Percentiles rank a stretch among this genome's conserved stretches.
Evolutionary conservation across 2,113 vertebrate genomes (phyloP).

Genomic region (Leucoraja erinaceus): DNA sequence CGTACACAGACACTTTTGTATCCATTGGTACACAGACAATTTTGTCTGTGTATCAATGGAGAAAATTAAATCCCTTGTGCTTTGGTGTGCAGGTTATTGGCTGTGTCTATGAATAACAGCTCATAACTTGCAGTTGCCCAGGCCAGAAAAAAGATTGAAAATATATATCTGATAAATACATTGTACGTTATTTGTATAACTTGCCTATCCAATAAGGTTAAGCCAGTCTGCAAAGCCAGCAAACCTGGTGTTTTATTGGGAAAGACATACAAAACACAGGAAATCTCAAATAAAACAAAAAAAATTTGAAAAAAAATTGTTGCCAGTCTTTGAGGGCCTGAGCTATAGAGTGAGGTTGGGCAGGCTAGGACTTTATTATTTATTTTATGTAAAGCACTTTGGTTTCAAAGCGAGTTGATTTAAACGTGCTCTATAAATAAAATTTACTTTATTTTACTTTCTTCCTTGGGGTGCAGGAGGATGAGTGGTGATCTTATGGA

Average conservation of each 20-base stretch:
- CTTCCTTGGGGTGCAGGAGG: no score
- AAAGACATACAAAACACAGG: no score
- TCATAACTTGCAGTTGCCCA: background rate
- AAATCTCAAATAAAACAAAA: no score
- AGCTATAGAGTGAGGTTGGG: no score
- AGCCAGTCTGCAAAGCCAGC: background rate
- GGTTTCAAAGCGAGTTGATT: no score
- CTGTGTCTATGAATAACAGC: background rate
- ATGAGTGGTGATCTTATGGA: no score
- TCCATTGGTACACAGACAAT: background rate
- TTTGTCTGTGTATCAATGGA: background rate
- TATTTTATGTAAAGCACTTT: no score
- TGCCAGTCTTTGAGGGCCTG: no score
- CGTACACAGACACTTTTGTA: slow-evolving; percentile 1
- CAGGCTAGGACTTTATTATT: no score
- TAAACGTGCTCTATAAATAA: no score
- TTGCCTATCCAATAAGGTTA: background rate
- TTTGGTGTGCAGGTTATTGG: background rate
- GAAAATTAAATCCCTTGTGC: background rate
- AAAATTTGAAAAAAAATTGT: no score
- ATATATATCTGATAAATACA: background rate
- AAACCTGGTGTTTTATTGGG: slow-evolving; percentile 7
- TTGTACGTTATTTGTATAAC: background rate
- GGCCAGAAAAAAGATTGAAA: background rate
- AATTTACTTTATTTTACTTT: no score